Evolutionary conservation across 1,140 invertebrate species (phyloP), one percentile per base, ranked within the genome.

Genomic region (Drosophila novamexicana): DNA sequence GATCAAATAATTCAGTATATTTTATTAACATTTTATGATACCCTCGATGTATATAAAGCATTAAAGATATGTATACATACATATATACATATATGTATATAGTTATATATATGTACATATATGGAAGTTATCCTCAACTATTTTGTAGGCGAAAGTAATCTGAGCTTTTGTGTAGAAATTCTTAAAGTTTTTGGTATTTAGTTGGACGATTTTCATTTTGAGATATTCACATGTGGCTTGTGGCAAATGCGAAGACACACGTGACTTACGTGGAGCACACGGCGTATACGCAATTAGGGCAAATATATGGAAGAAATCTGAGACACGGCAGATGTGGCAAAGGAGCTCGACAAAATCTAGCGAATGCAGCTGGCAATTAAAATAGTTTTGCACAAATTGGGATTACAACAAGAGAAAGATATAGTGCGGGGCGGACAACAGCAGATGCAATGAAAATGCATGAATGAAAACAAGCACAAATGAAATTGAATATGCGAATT

Each of bases 401-500:
- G 12, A 45, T 18, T 44, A 45, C 37, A 57, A 29, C 16, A 40
- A 22, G 58, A 7, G 32, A 36, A 4, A 8, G 12, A 34, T 29
- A 29, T 29, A 29, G 22, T 29, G 22, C 22, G 22, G 22, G 22
- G 44, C 32, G 29, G 34, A 5, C 9, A 44, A 9, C 22, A 3
- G 36, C n/a, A 34, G 44, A 40, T 8, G 8, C 16, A n/a, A 18
- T n/a, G 18, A 6, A 29, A 40, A 10, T 1, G 29, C 7, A 58
- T 58, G 56, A 32, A 53, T 49, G 22, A 22, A 18, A 42, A 34
- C 9, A 49, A 57, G 49, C 42, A 34, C 47, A 49, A 45, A 42
- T 56, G 34, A 70, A 68, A 74, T 62, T 69, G 52, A 74, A 74
- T 56, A 59, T 49, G 29, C 36, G 59, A 54, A 69, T 74, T 62